Evolutionary conservation across 64 coral and sea anemone species (phyloP).

Genomic region (Exaiptasia diaphana): DNA sequence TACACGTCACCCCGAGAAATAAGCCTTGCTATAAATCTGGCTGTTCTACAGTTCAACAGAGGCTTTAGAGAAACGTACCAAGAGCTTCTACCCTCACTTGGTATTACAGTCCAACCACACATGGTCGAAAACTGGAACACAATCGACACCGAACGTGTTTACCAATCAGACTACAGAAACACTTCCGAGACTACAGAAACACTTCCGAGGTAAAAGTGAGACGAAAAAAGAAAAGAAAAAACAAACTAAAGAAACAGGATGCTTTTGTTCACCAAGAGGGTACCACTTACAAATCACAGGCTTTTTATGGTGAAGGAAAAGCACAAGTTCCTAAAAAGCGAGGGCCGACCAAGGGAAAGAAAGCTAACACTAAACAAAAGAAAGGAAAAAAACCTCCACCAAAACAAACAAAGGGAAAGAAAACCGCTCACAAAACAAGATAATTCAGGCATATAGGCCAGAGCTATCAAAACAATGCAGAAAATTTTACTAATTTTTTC

Average conservation of each 20-base stretch:
- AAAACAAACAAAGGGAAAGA: too few relatives aligned
- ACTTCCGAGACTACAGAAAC: background rate
- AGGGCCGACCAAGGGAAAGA: too few relatives aligned
- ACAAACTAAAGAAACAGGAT: background rate
- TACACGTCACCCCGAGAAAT: constrained; percentile 36
- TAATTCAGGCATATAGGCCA: too few relatives aligned
- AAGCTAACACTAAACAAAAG: too few relatives aligned
- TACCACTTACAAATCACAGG: constrained; percentile 19
- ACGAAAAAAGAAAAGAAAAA: constrained; percentile 5
- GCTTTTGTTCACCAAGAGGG: constrained; percentile 2
- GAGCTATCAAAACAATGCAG: too few relatives aligned
- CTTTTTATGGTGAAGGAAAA: too few relatives aligned
- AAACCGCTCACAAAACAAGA: too few relatives aligned
- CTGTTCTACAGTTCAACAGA: constrained; percentile 23
- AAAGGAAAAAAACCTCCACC: too few relatives aligned
- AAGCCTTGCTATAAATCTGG: constrained; percentile 29
- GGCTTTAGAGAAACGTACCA: constrained; percentile 20
- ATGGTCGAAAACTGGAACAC: background rate
- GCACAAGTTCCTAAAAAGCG: too few relatives aligned
- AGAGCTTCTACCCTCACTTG: background rate
- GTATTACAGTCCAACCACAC: background rate
- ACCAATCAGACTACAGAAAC: background rate
- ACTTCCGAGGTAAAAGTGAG: background rate
- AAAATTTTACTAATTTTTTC: too few relatives aligned
- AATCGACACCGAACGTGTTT: background rate